Evolutionary conservation across 2,797 vertebrate species (phyloP), one percentile per base, ranked within the genome.

Genomic region (Amblyopsis hoosieri): DNA sequence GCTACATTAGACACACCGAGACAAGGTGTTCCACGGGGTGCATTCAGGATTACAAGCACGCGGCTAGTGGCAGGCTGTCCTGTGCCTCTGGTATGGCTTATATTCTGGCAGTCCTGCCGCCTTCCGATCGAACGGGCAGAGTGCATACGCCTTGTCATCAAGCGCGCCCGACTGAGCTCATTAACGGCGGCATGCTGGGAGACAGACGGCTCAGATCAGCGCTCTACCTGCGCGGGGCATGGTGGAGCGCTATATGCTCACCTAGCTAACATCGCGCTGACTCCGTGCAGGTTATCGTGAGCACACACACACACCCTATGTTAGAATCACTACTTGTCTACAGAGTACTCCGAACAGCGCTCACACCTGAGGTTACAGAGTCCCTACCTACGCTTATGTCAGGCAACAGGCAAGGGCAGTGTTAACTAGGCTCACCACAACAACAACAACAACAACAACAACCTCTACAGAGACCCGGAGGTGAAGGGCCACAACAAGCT

Each of bases 141-240:
- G 60, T 49, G 4, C 57, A 64, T 61, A 55, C 54, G 47, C 57
- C 23, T 12, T 57, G 56, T 37, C 72, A 78, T 65, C 37, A 52
- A 57, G 8, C 67, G 77, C 60, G 64, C 60, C 60, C 69, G 67
- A 64, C 19, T 66, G 64, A 55, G 54, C 64, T 57, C 48, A 54
- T 75, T 61, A 63, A 37, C 3, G 65, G 55, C 17, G 64, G 57
- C 85, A 84, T 85, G 87, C 82, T 66, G 53, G 4, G 23, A 45
- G 57, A 12, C 31, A 60, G 17, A 33, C 33, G 33, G 5, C 46
- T 42, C 6, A 60, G 72, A 60, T 71, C 59, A 61, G 65, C 58
- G 59, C 57, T 63, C 13, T 79, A 72, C 49, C 49, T 4, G 62
- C 53, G 60, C 42, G 53, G 29, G 59, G 62, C 45, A 51, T 53